Percentiles rank a stretch among this genome's conserved stretches.
These are phyloP conservation scores for Bactericera cockerelli DNA, from an alignment of 1,140 invertebrate species.

Conservation along the genomic window DNA sequence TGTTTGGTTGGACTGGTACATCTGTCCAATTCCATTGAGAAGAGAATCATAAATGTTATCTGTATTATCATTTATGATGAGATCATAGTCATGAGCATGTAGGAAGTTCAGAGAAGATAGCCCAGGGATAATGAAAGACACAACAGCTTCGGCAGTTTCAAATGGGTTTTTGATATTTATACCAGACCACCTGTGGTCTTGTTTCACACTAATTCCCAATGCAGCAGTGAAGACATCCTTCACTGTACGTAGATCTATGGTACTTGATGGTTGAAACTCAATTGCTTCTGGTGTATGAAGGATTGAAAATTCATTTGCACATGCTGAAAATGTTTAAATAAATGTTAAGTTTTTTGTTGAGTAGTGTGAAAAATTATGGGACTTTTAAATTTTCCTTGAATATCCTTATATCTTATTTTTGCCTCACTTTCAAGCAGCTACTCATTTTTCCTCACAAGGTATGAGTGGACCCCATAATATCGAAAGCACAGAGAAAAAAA, in stretches of 20 bases:
- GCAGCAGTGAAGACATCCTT: constrained; percentile 4
- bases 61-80: not conserved
- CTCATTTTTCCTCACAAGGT: too few relatives aligned
- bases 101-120: constrained; percentile 4
- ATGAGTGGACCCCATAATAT: too few relatives aligned
- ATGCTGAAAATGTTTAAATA: not conserved
- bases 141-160: not conserved
- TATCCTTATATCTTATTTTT: too few relatives aligned
- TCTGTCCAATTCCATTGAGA: not conserved
- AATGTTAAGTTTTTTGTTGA: too few relatives aligned
- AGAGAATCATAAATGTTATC: constrained; percentile 7
- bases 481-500: too few relatives aligned
- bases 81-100: constrained; percentile 3
- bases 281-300: not conserved
- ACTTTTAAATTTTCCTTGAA: too few relatives aligned
- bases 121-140: constrained; percentile 4
- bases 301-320: constrained; percentile 3
- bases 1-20: not conserved
- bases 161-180: constrained; percentile 1
- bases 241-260: not conserved
- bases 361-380: too few relatives aligned
- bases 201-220: not conserved
- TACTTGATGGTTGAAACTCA: not conserved
- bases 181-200: constrained; percentile 6
- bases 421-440: too few relatives aligned